These are phyloP conservation scores for Brachyhypopomus gauderio DNA, from an alignment of 2,113 vertebrate genomes.

Conservation along the genomic window DNA sequence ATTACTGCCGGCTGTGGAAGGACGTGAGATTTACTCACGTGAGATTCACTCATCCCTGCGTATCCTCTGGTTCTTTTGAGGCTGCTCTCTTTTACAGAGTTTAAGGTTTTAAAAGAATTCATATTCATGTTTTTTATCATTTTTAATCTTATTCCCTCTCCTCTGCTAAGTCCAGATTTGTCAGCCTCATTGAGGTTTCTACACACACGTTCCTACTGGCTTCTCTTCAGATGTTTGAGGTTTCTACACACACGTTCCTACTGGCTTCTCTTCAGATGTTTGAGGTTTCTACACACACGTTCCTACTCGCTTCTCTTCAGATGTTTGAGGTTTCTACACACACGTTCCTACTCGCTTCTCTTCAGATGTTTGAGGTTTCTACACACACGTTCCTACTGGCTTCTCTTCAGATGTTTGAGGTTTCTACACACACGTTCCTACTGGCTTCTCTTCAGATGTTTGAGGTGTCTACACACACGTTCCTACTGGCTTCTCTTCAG, in stretches of 20 bases:
- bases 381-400: conserved; percentile 49
- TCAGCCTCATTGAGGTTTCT: conserved; percentile 59
- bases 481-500: conserved; percentile 49
- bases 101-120: conserved; percentile 60
- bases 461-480: conserved; percentile 54
- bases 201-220: conserved; percentile 49
- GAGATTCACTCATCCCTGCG: conserved; percentile 40
- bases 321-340: conserved; percentile 53
- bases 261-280: conserved; percentile 44
- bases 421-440: conserved; percentile 58
- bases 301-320: conserved; percentile 49
- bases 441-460: conserved; percentile 44
- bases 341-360: conserved; percentile 49
- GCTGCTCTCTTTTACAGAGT: conserved; percentile 57
- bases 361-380: conserved; percentile 55
- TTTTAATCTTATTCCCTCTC: conserved; percentile 63
- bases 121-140: conserved; percentile 64
- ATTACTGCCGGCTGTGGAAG: conserved; percentile 3
- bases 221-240: conserved; percentile 45
- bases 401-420: conserved; percentile 45
- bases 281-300: conserved; percentile 54
- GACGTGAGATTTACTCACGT: conserved; percentile 25
- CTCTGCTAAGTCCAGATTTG: conserved; percentile 62
- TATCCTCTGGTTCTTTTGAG: conserved; percentile 29
- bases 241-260: conserved; percentile 58